Percentiles rank a stretch among this genome's conserved stretches.
Evolutionary conservation across 2,888 invertebrate species (phyloP).

Genomic region (Cyclophora albipunctata): DNA sequence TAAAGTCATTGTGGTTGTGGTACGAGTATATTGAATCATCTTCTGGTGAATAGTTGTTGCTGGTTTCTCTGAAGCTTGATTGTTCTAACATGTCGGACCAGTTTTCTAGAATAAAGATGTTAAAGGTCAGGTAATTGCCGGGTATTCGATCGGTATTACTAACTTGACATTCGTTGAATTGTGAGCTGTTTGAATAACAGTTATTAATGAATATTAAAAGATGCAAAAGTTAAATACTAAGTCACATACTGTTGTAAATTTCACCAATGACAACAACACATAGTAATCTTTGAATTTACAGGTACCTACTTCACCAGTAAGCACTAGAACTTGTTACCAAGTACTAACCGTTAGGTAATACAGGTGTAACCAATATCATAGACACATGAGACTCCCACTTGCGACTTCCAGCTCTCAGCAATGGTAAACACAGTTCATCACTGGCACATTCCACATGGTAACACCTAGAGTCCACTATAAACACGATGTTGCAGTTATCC

Average conservation of each 20-base stretch:
- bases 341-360: constrained; percentile 68
- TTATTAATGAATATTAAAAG: neutral
- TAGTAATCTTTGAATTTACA: no score
- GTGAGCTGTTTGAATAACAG: neutral
- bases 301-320: no score
- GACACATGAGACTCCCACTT: constrained; percentile 79
- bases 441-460: constrained; percentile 84
- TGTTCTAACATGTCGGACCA: constrained; percentile 69
- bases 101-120: constrained; percentile 48
- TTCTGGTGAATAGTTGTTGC: constrained; percentile 55
- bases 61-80: constrained; percentile 54
- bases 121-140: neutral
- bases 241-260: no score
- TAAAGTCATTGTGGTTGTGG: constrained; percentile 33
- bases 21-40: constrained; percentile 58
- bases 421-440: constrained; percentile 83
- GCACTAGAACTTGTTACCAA: no score
- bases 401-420: constrained; percentile 61
- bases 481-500: constrained; percentile 84
- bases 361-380: constrained; percentile 86
- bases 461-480: constrained; percentile 84
- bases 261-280: no score
- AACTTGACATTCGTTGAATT: neutral
- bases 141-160: neutral
- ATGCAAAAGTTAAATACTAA: neutral